phyloP scores from a whole-genome alignment of 2,797 vertebrate genomes.

The Mus caroli region DNA sequence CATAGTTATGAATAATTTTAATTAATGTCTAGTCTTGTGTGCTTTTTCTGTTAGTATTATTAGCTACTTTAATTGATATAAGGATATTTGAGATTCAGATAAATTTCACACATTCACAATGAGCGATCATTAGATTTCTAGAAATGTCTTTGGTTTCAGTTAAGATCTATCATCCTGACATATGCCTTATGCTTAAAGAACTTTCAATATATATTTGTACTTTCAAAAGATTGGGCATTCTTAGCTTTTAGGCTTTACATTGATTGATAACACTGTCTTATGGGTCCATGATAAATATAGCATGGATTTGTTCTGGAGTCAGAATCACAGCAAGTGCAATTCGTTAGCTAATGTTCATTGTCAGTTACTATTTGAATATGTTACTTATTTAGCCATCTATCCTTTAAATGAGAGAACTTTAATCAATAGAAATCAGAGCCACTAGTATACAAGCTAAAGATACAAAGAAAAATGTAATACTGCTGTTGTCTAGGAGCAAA shows the following conservation, averaged over 20 bases:
- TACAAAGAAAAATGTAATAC: not conserved
- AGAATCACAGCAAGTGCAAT: not conserved
- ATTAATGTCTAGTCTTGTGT: too few relatives aligned
- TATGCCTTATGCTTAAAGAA: not conserved
- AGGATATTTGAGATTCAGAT: conserved; percentile 5
- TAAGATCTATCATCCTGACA: not conserved
- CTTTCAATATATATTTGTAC: not conserved
- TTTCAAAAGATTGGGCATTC: not conserved
- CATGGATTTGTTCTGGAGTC: not conserved
- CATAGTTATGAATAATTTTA: not conserved
- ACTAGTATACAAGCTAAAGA: not conserved
- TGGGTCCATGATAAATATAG: not conserved
- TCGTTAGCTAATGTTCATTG: not conserved
- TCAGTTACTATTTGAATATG: not conserved
- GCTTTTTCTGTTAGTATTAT: not conserved
- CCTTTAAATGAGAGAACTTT: not conserved
- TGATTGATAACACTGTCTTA: not conserved
- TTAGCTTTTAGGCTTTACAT: not conserved
- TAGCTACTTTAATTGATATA: not conserved
- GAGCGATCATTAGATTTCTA: not conserved
- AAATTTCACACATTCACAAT: not conserved
- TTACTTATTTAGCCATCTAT: not conserved
- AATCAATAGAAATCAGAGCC: not conserved
- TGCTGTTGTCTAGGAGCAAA: not conserved
- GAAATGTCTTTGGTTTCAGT: not conserved